These are phyloP conservation scores for Enteromius fasciolatus DNA, from an alignment of 2,797 vertebrate genomes.

Conservation along the genomic window DNA sequence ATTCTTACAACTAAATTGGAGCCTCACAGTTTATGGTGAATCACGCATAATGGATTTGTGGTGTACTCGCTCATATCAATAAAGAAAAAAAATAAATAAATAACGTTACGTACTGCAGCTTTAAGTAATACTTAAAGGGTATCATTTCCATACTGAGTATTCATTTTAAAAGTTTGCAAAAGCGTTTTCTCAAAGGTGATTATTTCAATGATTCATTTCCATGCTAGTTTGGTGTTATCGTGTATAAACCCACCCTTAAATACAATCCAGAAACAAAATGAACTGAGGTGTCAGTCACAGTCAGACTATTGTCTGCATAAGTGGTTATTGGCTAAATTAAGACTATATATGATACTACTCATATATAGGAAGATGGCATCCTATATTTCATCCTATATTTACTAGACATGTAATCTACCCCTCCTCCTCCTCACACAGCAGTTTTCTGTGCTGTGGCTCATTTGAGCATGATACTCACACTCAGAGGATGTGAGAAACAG, in stretches of 20 bases:
- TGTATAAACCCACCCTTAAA: not conserved
- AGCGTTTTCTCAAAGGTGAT: not conserved
- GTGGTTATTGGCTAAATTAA: not conserved
- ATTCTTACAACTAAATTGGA: not conserved
- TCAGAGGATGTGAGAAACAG: not conserved
- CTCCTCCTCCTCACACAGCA: not conserved
- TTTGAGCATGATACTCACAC: conserved; percentile 14
- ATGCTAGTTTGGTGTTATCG: not conserved
- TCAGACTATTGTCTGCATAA: not conserved
- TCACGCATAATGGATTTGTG: too few species aligned
- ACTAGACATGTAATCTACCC: not conserved
- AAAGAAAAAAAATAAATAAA: too few species aligned
- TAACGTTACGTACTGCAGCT: too few species aligned
- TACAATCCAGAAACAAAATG: not conserved
- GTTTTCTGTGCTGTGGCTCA: conserved; percentile 22
- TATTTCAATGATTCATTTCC: not conserved
- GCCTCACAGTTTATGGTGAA: too few species aligned
- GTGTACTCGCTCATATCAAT: too few species aligned
- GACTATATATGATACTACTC: not conserved
- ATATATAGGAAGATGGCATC: not conserved
- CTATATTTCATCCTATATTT: conserved; percentile 20
- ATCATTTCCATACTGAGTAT: not conserved
- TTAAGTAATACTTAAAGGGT: not conserved
- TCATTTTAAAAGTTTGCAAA: not conserved
- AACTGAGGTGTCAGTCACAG: not conserved